Conservation (phyloP, 2,797 vertebrate species). For the Avahi laniger region DNA sequence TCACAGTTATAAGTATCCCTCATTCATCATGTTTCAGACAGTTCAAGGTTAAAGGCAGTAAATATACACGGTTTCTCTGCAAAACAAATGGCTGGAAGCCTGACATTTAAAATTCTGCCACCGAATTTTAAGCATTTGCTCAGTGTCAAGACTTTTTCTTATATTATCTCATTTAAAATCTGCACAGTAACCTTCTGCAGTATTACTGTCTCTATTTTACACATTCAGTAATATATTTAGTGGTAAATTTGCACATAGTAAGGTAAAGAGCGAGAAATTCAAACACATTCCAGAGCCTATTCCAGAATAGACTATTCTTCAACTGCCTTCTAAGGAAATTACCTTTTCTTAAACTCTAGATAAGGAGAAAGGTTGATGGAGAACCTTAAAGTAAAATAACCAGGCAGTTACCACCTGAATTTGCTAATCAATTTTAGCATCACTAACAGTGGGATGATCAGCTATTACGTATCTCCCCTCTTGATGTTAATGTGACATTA, state of each 20-base stretch:
- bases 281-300: neutral
- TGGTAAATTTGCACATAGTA: slow-evolving; percentile 2
- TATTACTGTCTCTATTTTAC: neutral
- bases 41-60: neutral
- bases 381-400: neutral
- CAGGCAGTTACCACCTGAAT: neutral
- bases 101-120: neutral
- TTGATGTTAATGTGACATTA: neutral
- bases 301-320: neutral
- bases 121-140: neutral
- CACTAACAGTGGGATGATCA: neutral
- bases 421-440: neutral
- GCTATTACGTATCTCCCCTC: neutral
- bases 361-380: neutral
- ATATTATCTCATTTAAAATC: slow-evolving; percentile 6
- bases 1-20: neutral
- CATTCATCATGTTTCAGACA: neutral
- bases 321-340: neutral
- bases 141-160: neutral
- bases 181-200: neutral
- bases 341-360: neutral
- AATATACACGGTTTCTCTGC: neutral
- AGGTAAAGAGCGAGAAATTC: neutral
- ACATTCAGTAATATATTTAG: neutral
- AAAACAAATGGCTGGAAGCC: slow-evolving; percentile 21